Evolutionary conservation across 1,140 invertebrate species (phyloP).

Genomic region (Drosophila malerkotliana): DNA sequence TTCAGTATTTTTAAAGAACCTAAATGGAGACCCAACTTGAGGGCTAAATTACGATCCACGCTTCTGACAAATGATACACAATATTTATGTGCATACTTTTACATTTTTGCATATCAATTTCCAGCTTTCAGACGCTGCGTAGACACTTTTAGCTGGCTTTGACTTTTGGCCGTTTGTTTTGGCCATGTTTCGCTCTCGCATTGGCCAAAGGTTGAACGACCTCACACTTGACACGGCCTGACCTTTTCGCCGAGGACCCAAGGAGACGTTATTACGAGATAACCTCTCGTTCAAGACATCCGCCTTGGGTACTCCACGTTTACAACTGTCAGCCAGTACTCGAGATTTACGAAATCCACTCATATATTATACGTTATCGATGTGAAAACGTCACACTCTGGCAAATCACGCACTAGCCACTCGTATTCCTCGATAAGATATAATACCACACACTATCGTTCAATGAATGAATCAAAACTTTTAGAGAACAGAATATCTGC

Average conservation of each 20-base stretch:
- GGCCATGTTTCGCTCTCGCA: constrained; percentile 41
- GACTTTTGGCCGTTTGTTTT: constrained; percentile 51
- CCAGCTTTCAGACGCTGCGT: constrained; percentile 49
- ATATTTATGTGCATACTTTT: constrained; percentile 52
- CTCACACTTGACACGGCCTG: constrained; percentile 47
- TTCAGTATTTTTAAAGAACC: constrained; percentile 12
- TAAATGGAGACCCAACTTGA: background rate
- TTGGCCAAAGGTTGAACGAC: constrained; percentile 65
- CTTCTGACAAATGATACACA: constrained; percentile 12
- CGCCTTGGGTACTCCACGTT: background rate
- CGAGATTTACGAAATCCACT: constrained; percentile 1
- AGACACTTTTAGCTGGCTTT: constrained; percentile 47
- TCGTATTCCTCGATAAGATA: constrained; percentile 56
- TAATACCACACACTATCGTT: constrained; percentile 11
- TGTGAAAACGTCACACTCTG: constrained; percentile 23
- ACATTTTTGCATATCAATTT: constrained; percentile 48
- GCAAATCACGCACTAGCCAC: constrained; percentile 42
- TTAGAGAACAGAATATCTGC: constrained; percentile 3
- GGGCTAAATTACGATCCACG: constrained; percentile 17
- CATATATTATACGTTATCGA: constrained; percentile 22
- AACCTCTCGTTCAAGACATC: constrained; percentile 20
- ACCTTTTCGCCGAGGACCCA: constrained; percentile 13
- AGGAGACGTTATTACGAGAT: background rate
- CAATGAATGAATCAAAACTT: constrained; percentile 42
- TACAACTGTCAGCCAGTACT: constrained; percentile 20